These are phyloP conservation scores for Pseudochaenichthys georgianus DNA, from an alignment of 2,797 vertebrate genomes.

Conservation along the genomic window DNA sequence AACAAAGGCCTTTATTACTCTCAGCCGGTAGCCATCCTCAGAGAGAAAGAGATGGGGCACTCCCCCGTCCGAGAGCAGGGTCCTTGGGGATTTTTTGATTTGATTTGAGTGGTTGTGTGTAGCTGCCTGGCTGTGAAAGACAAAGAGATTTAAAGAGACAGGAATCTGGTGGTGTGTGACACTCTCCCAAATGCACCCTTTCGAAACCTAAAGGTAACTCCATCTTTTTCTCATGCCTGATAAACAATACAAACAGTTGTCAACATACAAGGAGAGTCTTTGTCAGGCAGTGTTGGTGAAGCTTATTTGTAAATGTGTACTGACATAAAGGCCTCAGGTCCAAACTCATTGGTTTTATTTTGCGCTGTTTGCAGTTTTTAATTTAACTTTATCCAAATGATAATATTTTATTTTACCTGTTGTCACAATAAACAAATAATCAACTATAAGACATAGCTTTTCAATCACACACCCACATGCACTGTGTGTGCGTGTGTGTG, in stretches of 20 bases:
- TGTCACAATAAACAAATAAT: slow-evolving; percentile 41
- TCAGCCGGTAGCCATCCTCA: slow-evolving; percentile 76
- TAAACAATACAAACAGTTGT: slow-evolving; percentile 16
- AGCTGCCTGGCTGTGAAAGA: slow-evolving; percentile 63
- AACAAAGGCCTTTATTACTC: slow-evolving; percentile 83
- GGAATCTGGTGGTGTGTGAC: slow-evolving; percentile 36
- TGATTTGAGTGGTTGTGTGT: slow-evolving; percentile 72
- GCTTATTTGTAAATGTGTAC: slow-evolving; percentile 38
- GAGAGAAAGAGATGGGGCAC: slow-evolving; percentile 72
- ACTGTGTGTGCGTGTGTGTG: slow-evolving; percentile 19
- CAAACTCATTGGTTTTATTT: slow-evolving; percentile 13
- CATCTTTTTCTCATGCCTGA: slow-evolving; percentile 12
- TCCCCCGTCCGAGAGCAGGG: slow-evolving; percentile 65
- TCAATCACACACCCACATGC: slow-evolving; percentile 50
- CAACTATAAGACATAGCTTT: slow-evolving; percentile 19
- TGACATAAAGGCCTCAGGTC: slow-evolving; percentile 2
- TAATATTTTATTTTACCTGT: slow-evolving; percentile 21
- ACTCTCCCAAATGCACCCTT: slow-evolving; percentile 4
- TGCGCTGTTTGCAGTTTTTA: background rate
- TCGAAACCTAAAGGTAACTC: slow-evolving; percentile 19
- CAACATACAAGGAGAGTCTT: slow-evolving; percentile 49
- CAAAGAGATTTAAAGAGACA: slow-evolving; percentile 76
- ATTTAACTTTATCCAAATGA: slow-evolving; percentile 15
- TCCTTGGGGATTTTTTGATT: slow-evolving; percentile 79
- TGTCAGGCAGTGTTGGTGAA: slow-evolving; percentile 38